Evolutionary conservation across 2,888 invertebrate genomes (phyloP), one percentile per base, ranked within the genome.

Genomic region (Epistrophe grossulariae): DNA sequence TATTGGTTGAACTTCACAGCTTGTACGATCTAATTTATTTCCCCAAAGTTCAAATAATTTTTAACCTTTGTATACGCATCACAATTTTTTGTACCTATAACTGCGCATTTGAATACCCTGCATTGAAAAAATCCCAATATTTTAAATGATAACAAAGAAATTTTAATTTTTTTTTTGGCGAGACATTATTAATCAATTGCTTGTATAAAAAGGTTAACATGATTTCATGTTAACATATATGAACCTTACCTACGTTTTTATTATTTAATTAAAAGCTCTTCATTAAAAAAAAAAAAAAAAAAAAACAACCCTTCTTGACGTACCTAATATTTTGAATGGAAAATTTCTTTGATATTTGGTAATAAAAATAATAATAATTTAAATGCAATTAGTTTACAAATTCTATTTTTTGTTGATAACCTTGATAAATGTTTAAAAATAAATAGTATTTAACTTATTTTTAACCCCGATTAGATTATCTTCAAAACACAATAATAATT

Each of bases 101-200:
- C 11, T 60, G 60, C 60, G 60, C 24, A 60, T 15, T 60, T 59
- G 17, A 5, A n/a, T 10, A 6, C 38, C 11, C 31, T n/a, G 35
- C 8, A 28, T 55, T 55, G 1, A 15, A 9, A 55, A 55, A 28
- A 15, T 0, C 28, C 15, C 31, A 31, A 28, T 31, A 57, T 10
- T 59, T 3, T 17, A 59, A 40, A 7, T 60, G 60, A 60, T 60
- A 60, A 60, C 40, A 60, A 60, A 24, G 40, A 24, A 40, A 10
- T 15, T 7, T 8, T 40, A 19, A 60, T 60, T 60, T 24, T 28
- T n/a, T 28, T 40, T 60, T 60, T 24, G 60, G 40, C 60, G 13
- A 60, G 60, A 60, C 60, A 0, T n/a, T 31, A 40, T 40, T 40
- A 40, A 60, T 40, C 60, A 38, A 60, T 28, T 13, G 19, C 13